These are phyloP conservation scores for Caligus rogercresseyi DNA, from an alignment of 1,140 invertebrate genomes.

Conservation along the genomic window DNA sequence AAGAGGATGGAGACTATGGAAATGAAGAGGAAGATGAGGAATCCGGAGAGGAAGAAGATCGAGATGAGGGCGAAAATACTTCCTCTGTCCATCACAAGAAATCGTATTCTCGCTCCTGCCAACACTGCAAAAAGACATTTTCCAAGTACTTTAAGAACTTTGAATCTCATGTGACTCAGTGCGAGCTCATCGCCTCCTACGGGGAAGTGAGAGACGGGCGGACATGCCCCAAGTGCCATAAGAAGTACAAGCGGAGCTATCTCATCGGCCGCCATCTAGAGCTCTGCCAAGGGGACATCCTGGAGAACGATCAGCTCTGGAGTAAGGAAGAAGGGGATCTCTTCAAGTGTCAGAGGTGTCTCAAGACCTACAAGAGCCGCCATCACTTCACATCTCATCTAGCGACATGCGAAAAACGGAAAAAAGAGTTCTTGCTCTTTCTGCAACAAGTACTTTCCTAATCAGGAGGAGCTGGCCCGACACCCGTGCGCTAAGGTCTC, in stretches of 20 bases:
- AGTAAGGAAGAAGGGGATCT: neutral
- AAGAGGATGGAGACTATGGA: neutral
- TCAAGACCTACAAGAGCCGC: neutral
- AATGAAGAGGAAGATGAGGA: neutral
- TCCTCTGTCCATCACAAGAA: neutral
- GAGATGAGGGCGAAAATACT: neutral
- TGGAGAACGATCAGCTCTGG: neutral
- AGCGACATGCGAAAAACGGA: neutral
- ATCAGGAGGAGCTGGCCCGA: neutral
- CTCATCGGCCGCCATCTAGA: neutral
- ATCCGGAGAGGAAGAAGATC: neutral
- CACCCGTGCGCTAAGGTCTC: neutral
- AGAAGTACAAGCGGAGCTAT: neutral
- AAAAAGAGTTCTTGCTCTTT: neutral
- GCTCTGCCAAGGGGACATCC: neutral
- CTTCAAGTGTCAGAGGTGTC: neutral
- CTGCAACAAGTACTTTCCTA: neutral
- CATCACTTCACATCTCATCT: neutral
- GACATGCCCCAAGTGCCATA: neutral
- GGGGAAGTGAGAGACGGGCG: neutral
- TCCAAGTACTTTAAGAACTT: neutral
- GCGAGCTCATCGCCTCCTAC: neutral
- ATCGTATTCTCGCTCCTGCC: neutral
- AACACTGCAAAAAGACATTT: neutral
- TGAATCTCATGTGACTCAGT: neutral